These are phyloP conservation scores for Acronicta alni DNA, from an alignment of 2,888 invertebrate genomes.

Conservation along the genomic window DNA sequence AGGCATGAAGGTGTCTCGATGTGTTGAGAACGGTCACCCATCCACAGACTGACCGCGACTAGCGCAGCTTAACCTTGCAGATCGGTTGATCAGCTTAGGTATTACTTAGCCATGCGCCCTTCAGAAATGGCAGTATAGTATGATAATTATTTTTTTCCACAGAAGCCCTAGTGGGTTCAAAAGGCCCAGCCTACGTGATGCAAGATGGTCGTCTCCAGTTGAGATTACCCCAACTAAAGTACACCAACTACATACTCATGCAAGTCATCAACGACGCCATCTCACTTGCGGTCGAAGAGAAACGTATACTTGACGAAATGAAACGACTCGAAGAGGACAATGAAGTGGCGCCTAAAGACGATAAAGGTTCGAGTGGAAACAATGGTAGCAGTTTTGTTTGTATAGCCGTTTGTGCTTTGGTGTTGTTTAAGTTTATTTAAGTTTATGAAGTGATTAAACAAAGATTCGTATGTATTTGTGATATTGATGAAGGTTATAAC, in stretches of 20 bases:
- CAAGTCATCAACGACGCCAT: constrained; percentile 92
- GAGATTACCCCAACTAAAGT: constrained; percentile 71
- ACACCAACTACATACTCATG: constrained; percentile 92
- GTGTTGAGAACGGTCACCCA: too few species aligned
- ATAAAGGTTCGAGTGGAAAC: constrained; percentile 51
- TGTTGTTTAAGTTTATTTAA: constrained; percentile 20
- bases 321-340: constrained; percentile 79
- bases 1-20: too few species aligned
- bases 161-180: constrained; percentile 66
- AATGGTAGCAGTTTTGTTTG: constrained; percentile 22
- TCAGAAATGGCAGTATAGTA: too few species aligned
- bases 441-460: background rate
- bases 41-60: too few species aligned
- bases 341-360: constrained; percentile 79
- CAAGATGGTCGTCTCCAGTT: constrained; percentile 73
- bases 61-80: too few species aligned
- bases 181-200: constrained; percentile 73
- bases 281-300: constrained; percentile 86
- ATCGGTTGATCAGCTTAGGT: too few species aligned
- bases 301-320: constrained; percentile 85
- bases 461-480: too few species aligned
- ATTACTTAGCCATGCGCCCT: too few species aligned
- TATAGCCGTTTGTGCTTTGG: constrained; percentile 9
- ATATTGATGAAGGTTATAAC: too few species aligned
- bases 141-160: constrained; percentile 34